Percentiles rank a stretch among this genome's conserved stretches.
These are phyloP conservation scores for Maniola jurtina DNA, from an alignment of 1,140 invertebrate species.

Conservation along the genomic window DNA sequence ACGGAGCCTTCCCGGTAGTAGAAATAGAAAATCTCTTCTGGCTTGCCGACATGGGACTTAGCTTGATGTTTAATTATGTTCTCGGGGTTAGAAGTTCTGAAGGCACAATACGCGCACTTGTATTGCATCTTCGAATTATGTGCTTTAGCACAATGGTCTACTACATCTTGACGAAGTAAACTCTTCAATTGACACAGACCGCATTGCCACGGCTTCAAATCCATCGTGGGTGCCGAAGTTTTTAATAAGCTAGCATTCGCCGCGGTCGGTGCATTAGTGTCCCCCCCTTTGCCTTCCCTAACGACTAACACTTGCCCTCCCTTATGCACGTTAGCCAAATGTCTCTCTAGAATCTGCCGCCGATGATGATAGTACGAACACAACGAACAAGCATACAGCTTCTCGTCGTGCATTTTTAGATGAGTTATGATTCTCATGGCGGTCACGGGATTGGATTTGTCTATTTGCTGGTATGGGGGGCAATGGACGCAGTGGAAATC, in stretches of 20 bases:
- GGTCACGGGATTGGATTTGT: conserved; percentile 52
- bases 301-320: conserved; percentile 79
- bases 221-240: conserved; percentile 62
- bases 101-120: conserved; percentile 83
- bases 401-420: conserved; percentile 86
- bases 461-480: conserved; percentile 58
- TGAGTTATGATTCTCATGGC: conserved; percentile 83
- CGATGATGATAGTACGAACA: conserved; percentile 84
- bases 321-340: conserved; percentile 82
- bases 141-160: conserved; percentile 76
- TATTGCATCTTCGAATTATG: conserved; percentile 84
- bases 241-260: conserved; percentile 39
- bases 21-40: conserved; percentile 58
- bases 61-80: conserved; percentile 80
- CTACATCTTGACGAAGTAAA: conserved; percentile 80
- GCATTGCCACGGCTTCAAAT: conserved; percentile 84
- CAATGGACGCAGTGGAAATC: conserved; percentile 86
- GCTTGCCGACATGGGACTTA: conserved; percentile 47
- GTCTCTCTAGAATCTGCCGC: conserved; percentile 82
- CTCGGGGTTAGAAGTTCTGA: conserved; percentile 78
- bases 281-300: conserved; percentile 63
- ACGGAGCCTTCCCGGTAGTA: conserved; percentile 62
- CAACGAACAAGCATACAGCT: conserved; percentile 84
- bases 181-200: conserved; percentile 83
- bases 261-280: conserved; percentile 36